phyloP scores from a whole-genome alignment of 2,113 vertebrate genomes.

The Apaloderma vittatum region DNA sequence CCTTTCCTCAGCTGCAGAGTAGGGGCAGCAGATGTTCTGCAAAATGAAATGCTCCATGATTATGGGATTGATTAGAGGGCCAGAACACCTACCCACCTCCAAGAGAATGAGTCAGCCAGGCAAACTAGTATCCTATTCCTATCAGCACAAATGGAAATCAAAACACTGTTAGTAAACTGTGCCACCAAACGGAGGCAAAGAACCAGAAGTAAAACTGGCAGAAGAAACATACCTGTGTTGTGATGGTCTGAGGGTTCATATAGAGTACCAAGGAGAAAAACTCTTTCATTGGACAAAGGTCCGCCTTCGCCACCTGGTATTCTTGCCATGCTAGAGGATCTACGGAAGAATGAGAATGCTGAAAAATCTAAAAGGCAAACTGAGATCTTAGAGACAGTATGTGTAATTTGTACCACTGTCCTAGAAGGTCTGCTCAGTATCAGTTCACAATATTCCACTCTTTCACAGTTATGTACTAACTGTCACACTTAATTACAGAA shows the following conservation, averaged over 20 bases:
- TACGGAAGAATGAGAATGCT: background rate
- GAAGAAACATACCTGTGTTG: background rate
- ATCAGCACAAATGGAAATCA: background rate
- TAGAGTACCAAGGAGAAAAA: background rate
- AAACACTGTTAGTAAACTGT: background rate
- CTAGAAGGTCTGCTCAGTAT: background rate
- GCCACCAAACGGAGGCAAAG: background rate
- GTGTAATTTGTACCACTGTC: background rate
- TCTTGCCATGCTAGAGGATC: background rate
- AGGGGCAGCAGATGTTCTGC: slow-evolving; percentile 13
- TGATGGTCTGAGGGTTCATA: background rate
- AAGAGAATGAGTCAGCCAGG: slow-evolving; percentile 25
- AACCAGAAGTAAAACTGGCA: background rate
- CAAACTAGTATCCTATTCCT: background rate
- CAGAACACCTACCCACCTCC: background rate
- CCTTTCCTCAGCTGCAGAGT: background rate
- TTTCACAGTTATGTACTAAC: background rate
- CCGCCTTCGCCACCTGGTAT: background rate
- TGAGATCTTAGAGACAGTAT: background rate
- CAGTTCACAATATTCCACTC: background rate
- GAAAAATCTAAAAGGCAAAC: background rate
- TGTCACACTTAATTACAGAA: background rate
- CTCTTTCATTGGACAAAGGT: rapidly evolving
- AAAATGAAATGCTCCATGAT: background rate
- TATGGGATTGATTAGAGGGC: slow-evolving; percentile 12